Evolutionary conservation across 1,140 invertebrate genomes (phyloP).

Genomic region (Camponotus vicinus): DNA sequence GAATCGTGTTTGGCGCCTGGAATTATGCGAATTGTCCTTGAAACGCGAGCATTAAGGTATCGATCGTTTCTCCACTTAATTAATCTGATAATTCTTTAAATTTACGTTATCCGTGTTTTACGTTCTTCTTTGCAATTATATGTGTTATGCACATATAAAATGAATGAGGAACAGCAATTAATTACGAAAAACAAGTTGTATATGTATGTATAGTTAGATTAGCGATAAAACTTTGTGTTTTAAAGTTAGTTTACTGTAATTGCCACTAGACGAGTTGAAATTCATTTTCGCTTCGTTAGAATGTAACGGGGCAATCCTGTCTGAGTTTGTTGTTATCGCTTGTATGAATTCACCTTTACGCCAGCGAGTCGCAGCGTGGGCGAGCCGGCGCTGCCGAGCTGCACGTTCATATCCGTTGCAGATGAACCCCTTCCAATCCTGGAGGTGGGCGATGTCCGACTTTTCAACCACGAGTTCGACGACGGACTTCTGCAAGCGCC

Average conservation of each 20-base stretch:
- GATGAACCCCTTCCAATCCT: conserved; percentile 82
- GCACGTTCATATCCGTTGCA: conserved; percentile 86
- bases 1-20: conserved; percentile 86
- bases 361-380: conserved; percentile 85
- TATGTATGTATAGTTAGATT: background rate
- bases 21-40: conserved; percentile 31
- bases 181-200: background rate
- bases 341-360: conserved; percentile 81
- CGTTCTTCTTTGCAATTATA: background rate
- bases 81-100: background rate
- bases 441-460: conserved; percentile 80
- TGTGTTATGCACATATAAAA: background rate
- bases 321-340: background rate
- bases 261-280: background rate
- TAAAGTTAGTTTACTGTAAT: conserved; percentile 8
- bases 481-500: conserved; percentile 78
- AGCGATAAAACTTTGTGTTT: background rate
- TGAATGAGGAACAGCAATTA: background rate
- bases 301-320: background rate
- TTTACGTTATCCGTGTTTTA: no score
- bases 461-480: conserved; percentile 83
- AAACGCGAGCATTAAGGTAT: background rate
- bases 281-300: conserved; percentile 3
- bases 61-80: background rate
- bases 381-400: conserved; percentile 85